Evolutionary conservation across 2,888 invertebrate species (phyloP).

Genomic region (Chirona hameri): DNA sequence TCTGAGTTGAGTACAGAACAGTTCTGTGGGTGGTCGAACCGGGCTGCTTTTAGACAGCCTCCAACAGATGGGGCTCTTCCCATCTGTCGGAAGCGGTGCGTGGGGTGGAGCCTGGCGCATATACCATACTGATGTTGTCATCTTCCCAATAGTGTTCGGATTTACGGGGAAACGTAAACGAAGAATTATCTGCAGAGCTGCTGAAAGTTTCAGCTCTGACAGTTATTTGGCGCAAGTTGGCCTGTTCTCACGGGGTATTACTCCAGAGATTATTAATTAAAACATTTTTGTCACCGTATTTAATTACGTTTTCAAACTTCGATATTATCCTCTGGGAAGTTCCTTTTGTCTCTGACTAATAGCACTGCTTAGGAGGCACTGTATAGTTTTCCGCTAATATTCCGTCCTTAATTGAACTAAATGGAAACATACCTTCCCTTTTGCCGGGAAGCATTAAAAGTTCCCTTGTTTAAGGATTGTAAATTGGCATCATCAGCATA

Average conservation of each 20-base stretch:
- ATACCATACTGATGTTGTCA: background rate
- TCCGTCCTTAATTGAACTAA: slow-evolving; percentile 27
- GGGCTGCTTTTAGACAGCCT: no score
- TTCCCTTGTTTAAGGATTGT: slow-evolving; percentile 28
- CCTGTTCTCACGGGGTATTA: slow-evolving; percentile 25
- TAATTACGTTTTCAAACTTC: slow-evolving; percentile 27
- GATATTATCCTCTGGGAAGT: slow-evolving; percentile 24
- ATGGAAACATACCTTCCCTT: slow-evolving; percentile 29
- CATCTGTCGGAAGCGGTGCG: background rate
- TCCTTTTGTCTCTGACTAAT: slow-evolving; percentile 28
- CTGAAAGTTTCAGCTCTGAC: slow-evolving; percentile 2
- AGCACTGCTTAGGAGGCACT: slow-evolving; percentile 11
- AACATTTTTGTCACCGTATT: slow-evolving; percentile 29
- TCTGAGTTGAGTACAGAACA: no score
- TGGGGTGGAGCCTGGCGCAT: background rate
- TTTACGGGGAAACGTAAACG: background rate
- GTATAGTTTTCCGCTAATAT: slow-evolving; percentile 12
- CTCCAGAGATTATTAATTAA: slow-evolving; percentile 28
- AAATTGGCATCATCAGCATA: slow-evolving; percentile 24
- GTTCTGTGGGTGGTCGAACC: no score
- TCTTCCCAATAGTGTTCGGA: background rate
- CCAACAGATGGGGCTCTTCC: no score
- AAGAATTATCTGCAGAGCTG: slow-evolving; percentile 3
- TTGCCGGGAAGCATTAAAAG: slow-evolving; percentile 28
- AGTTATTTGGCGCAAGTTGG: slow-evolving; percentile 7